phyloP scores from a whole-genome alignment of 2,888 invertebrate species.

The Ptychoptera albimana region DNA sequence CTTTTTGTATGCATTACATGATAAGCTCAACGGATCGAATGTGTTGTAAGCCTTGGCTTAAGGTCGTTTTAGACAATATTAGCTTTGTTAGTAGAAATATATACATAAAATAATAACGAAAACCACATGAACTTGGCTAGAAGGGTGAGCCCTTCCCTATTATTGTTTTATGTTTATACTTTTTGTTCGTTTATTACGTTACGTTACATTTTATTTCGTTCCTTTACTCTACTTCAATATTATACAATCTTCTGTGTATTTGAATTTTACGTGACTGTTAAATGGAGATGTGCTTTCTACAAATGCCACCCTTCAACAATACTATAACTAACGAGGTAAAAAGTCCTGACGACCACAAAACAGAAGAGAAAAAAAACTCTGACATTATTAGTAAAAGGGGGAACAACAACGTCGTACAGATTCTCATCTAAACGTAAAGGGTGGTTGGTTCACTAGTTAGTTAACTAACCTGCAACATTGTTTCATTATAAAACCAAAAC shows the following conservation, averaged over 20 bases:
- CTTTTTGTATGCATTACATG: too few relatives aligned
- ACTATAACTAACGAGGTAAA: neutral
- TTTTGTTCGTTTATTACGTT: neutral
- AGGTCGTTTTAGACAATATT: constrained; percentile 14
- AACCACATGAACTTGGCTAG: neutral
- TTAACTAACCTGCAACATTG: too few relatives aligned
- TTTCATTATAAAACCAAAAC: too few relatives aligned
- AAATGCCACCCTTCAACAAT: neutral
- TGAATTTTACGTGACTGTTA: too few relatives aligned
- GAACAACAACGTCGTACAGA: too few relatives aligned
- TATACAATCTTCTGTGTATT: neutral
- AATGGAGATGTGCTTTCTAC: too few relatives aligned
- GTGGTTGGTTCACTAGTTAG: too few relatives aligned
- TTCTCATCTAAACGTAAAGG: too few relatives aligned
- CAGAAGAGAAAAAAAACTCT: neutral
- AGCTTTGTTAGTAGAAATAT: constrained; percentile 13
- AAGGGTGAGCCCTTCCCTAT: neutral
- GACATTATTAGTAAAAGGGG: too few relatives aligned
- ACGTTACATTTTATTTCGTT: too few relatives aligned
- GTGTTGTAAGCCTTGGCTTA: constrained; percentile 15
- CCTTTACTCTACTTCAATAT: neutral
- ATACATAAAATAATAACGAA: neutral
- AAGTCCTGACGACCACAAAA: neutral
- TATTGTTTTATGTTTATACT: neutral
- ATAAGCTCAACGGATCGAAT: constrained; percentile 2